Evolutionary conservation across 37 sponge, comb jelly and placozoan genomes (phyloP), one percentile per base, ranked within the genome.

Genomic region (Beroe forskalii): DNA sequence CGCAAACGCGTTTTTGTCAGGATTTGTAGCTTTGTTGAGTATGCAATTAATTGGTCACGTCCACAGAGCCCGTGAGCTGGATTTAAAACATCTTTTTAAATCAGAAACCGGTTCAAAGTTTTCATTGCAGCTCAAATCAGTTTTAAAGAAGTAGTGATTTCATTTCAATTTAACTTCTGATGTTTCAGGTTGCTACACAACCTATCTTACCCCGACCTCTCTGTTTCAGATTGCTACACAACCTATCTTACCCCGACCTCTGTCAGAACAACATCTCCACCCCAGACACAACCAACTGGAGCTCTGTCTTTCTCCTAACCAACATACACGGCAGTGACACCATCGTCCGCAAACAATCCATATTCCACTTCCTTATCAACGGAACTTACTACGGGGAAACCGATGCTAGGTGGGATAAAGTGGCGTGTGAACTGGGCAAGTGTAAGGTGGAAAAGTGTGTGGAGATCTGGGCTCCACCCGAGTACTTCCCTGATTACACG

Each of bases 391-490:
- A 44, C 55, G 35, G 28, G 20, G 35, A 32, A 0, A 80, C 86
- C 8, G 86, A 80, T 42, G 28, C 12, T 12, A 41, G 30, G 43
- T 80, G 55, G 55, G 31, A 43, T 17, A 41, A 80, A 4, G 27
- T 43, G n/a, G 43, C 55, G 30, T 80, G 86, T 80, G 55, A 41
- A 17, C 2, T 33, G 48, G 86, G 86, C 2, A 20, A 44, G 40
- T 80, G 86, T 43, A 80, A 80, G 86, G 55, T 80, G 55, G 55
- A 80, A 48, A 80, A 80, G 30, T 80, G 86, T 80, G 86, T 80
- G 8, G 35, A 35, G n/a, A 43, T 80, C 1, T 44, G 40, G 24
- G 86, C 86, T 1, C 86, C 86, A 20, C 30, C 55, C 30, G 55
- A 25, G 4, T 25, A 33, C 38, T 43, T 80, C 43, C 86, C 86